Percentiles rank a stretch among this genome's conserved stretches.
Evolutionary conservation across 2,888 invertebrate genomes (phyloP).

Genomic region (Gymnoscelis rufifasciata): DNA sequence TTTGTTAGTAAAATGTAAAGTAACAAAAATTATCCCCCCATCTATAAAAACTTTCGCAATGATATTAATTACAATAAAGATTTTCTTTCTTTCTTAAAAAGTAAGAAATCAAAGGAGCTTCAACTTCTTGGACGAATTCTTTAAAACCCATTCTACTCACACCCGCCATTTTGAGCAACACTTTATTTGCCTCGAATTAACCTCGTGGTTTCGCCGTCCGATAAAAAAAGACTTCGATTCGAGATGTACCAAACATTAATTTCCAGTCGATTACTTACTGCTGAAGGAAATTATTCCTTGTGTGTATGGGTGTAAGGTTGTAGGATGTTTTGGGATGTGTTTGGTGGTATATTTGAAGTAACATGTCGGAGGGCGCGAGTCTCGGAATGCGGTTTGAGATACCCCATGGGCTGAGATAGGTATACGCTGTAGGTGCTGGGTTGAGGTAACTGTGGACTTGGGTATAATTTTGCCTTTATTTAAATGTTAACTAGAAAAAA

Average conservation of each 20-base stretch:
- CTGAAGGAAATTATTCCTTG: conserved; percentile 34
- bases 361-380: conserved; percentile 50
- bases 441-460: conserved; percentile 39
- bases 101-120: too few relatives aligned
- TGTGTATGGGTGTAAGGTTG: conserved; percentile 5
- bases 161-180: conserved; percentile 45
- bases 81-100: too few relatives aligned
- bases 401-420: conserved; percentile 64
- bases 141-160: background rate
- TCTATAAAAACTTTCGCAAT: too few relatives aligned
- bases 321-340: conserved; percentile 17
- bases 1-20: too few relatives aligned
- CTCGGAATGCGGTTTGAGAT: conserved; percentile 73
- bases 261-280: conserved; percentile 7
- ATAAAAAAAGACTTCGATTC: conserved; percentile 64
- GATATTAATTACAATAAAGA: too few relatives aligned
- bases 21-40: too few relatives aligned
- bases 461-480: conserved; percentile 1
- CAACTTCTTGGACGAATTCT: too few relatives aligned
- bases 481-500: too few relatives aligned
- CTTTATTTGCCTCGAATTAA: conserved; percentile 71
- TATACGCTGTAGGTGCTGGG: conserved; percentile 42
- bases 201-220: conserved; percentile 64
- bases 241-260: conserved; percentile 34
- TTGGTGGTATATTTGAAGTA: conserved; percentile 39